phyloP scores from a whole-genome alignment of 2,797 vertebrate species.

The Scleropages formosus region DNA sequence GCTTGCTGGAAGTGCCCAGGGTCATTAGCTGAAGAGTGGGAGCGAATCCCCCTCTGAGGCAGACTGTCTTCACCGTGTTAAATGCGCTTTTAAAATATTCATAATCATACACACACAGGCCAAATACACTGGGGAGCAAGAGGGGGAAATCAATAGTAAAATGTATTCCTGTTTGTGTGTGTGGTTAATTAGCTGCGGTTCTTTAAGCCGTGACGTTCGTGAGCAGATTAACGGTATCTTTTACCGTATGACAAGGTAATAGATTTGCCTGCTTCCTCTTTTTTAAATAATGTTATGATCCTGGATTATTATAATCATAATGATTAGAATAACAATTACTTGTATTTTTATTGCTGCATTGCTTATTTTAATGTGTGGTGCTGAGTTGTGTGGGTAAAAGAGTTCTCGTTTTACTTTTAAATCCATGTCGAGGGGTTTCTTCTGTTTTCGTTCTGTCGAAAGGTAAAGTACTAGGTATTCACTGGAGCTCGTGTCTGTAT shows the following conservation, averaged over 20 bases:
- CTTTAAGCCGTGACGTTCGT: conserved; percentile 73
- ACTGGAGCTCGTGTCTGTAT: no score
- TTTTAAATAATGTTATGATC: background rate
- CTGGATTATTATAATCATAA: conserved; percentile 9
- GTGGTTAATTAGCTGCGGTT: conserved; percentile 78
- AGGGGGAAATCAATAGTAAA: conserved; percentile 74
- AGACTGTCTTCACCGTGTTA: conserved; percentile 72
- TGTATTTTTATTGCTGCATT: conserved; percentile 7
- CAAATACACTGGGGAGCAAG: conserved; percentile 57
- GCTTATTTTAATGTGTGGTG: conserved; percentile 11
- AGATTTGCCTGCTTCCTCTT: conserved; percentile 49
- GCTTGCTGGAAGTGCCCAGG: conserved; percentile 78
- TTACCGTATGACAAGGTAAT: conserved; percentile 53
- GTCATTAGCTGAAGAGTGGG: conserved; percentile 81
- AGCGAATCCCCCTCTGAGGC: conserved; percentile 72
- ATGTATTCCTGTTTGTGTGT: conserved; percentile 76
- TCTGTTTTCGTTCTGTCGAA: background rate
- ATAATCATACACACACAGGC: conserved; percentile 70
- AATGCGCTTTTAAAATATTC: conserved; percentile 82
- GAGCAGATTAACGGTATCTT: conserved; percentile 61
- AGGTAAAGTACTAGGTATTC: conserved; percentile 18
- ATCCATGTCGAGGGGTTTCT: background rate
- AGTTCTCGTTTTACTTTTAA: background rate
- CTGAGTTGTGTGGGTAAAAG: background rate
- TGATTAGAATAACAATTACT: conserved; percentile 23